Conservation (phyloP, 2,888 invertebrate species). For the Pelosia muscerda region DNA sequence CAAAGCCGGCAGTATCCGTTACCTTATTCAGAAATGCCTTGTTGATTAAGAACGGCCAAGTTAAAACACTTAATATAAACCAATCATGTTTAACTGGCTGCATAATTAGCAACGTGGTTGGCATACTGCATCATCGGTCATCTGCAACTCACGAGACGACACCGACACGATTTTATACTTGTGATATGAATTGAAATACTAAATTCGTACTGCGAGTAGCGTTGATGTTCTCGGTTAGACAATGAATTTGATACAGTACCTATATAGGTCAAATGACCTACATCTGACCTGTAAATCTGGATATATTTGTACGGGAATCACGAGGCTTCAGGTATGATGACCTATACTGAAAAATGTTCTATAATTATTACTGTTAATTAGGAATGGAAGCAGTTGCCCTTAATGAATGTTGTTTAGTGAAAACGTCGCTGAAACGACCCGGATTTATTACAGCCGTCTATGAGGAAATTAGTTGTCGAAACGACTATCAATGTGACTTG, state of each 20-base stretch:
- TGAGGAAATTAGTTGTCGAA: too few relatives aligned
- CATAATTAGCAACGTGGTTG: slow-evolving; percentile 45
- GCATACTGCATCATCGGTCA: slow-evolving; percentile 6
- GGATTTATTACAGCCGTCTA: too few relatives aligned
- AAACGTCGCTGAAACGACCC: too few relatives aligned
- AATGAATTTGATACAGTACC: neutral
- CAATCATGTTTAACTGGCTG: slow-evolving; percentile 40
- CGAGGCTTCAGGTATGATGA: neutral
- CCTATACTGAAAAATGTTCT: neutral
- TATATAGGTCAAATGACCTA: neutral
- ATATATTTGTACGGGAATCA: neutral
- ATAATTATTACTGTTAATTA: neutral
- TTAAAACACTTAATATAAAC: slow-evolving; percentile 45
- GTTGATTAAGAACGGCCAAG: slow-evolving; percentile 28
- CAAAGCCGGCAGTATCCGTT: slow-evolving; percentile 31
- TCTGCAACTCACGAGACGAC: slow-evolving; percentile 14
- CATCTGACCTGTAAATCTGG: neutral
- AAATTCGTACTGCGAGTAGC: neutral
- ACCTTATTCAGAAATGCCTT: slow-evolving; percentile 35
- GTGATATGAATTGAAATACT: neutral
- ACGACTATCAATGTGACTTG: too few relatives aligned
- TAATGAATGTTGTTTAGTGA: neutral
- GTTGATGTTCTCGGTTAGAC: neutral
- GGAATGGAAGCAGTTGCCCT: neutral
- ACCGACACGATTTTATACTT: neutral